Evolutionary conservation across 1,140 invertebrate species (phyloP), one percentile per base, ranked within the genome.

Genomic region (Meteorus sp.): DNA sequence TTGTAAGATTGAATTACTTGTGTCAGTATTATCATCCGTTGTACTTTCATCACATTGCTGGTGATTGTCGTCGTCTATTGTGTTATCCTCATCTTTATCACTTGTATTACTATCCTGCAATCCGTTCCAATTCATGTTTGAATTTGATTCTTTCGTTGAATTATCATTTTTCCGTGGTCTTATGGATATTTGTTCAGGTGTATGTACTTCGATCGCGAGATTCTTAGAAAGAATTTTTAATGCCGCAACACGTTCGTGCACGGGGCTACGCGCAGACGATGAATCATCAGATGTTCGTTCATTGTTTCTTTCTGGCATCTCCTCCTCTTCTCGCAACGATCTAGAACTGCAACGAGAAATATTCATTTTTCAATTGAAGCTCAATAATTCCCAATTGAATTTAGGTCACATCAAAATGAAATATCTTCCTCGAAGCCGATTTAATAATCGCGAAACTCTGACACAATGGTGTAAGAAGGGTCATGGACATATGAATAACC

Each of bases 101-200:
- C 53, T 56, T 5, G 65, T 23, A 23, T 77, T 69, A n/a, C n/a
- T n/a, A 3, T 70, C 68, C 0, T 70, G 69, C 6, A 77, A 20
- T 19, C 74, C 66, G 43, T 69, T 75, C 76, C 77, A 79, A 45
- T 67, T 70, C 7, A 75, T 69, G 22, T 56, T 67, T 0, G 67
- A 48, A 20, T 45, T 62, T 11, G 43, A 15, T 35, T 55, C 23
- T 7, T 22, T 19, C 25, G 13, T 15, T 29, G 20, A 35, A 23
- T 13, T 48, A 48, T 70, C 62, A 22, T 65, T 47, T 13, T 25
- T 47, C 3, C n/a, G 35, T 25, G 2, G 52, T 31, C n/a, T n/a
- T n/a, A n/a, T n/a, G n/a, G n/a, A n/a, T n/a, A n/a, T n/a, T n/a
- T n/a, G n/a, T n/a, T n/a, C n/a, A n/a, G n/a, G n/a, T n/a, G n/a